Evolutionary conservation across 2,797 vertebrate genomes (phyloP), one percentile per base, ranked within the genome.

Genomic region (Acanthopagrus latus): DNA sequence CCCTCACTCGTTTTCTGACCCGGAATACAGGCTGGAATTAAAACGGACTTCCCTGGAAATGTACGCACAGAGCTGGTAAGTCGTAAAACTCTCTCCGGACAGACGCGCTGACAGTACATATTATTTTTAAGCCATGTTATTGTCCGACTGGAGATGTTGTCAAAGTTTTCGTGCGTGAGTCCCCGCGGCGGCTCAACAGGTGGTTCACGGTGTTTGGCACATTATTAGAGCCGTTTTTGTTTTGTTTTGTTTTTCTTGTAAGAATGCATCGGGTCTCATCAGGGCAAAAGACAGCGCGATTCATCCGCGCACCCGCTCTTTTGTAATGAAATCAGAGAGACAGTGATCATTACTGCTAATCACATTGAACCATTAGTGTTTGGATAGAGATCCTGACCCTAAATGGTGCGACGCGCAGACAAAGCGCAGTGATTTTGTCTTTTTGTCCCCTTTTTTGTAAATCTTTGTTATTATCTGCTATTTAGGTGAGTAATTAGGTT

Each of bases 181-280:
- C 43, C 43, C 8, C 44, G 23, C 57, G 7, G 65, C 21, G 14
- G 58, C 41, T 80, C 89, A 83, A 91, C 91, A 92, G 89, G 89
- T 92, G 82, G 17, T 13, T 17, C 84, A 52, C 33, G 55, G 66
- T 62, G n/a, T 84, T 85, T 78, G 43, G 11, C 64, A 9, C 0
- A 33, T 33, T 33, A 33, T 33, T 13, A 51, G 29, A 72, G 41
- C 3, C 21, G 62, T 69, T 69, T 4, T 27, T 27, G 3, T 25
- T 25, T 25, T 25, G 25, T 25, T 54, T 27, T 70, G 80, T 47
- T 38, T 58, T 55, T 59, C 55, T 43, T 29, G 71, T 79, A 27
- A 21, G 33, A 81, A 4, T 74, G 29, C 55, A 41, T 63, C 44
- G 25, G 64, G 65, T 79, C 41, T 54, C 51, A 47, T 7, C 64